Conservation (phyloP, 2,113 vertebrate species). For the Gila orcuttii region DNA sequence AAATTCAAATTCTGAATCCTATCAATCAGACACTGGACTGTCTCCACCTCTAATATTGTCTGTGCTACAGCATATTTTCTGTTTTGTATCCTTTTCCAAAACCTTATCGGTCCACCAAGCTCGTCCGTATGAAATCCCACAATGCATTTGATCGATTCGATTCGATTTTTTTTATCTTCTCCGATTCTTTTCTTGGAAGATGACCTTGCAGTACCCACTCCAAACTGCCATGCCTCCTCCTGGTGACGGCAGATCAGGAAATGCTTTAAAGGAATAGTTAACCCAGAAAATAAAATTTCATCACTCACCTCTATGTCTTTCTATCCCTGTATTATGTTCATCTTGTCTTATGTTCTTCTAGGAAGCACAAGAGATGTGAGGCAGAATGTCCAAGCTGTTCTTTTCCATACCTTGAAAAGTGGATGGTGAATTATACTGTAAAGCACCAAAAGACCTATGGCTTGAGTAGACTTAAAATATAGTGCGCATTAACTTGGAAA, state of each 20-base stretch:
- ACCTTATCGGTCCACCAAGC: neutral
- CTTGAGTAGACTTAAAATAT: neutral
- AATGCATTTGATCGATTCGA: neutral
- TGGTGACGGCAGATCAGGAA: conserved; percentile 8
- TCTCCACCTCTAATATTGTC: neutral
- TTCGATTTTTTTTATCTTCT: no score
- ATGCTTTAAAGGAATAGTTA: neutral
- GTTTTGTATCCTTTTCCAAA: neutral
- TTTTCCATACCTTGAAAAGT: neutral
- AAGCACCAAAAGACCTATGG: neutral
- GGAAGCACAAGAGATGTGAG: neutral
- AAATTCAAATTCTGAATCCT: neutral
- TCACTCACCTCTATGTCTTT: neutral
- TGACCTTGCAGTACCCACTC: neutral
- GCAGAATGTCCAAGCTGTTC: neutral
- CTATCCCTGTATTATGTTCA: neutral
- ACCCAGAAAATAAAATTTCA: neutral
- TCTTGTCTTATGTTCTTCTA: neutral
- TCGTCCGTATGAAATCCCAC: neutral
- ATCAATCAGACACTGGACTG: neutral
- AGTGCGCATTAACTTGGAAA: neutral
- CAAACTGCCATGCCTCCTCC: conserved; percentile 19
- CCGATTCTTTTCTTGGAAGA: conserved; percentile 1
- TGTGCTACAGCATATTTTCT: neutral
- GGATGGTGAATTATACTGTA: neutral